phyloP scores from a whole-genome alignment of 2,113 vertebrate species.

The Nycticebus coucang region DNA sequence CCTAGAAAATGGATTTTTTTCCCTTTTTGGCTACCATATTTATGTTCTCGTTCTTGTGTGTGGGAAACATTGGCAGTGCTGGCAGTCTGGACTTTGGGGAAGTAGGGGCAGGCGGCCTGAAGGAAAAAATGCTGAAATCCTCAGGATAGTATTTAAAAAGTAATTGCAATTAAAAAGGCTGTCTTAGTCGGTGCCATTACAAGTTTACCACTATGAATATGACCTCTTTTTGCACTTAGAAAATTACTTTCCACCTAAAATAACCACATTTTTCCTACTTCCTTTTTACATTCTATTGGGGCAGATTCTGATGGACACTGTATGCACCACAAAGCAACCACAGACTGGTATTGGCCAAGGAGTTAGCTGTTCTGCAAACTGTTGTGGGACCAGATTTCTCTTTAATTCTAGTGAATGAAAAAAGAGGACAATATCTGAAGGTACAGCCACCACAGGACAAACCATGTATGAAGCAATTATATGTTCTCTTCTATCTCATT shows the following conservation, averaged over 20 bases:
- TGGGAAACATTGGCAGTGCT: background rate
- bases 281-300: background rate
- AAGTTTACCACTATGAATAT: background rate
- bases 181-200: background rate
- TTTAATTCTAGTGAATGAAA: background rate
- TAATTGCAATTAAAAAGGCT: background rate
- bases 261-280: background rate
- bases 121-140: background rate
- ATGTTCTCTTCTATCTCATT: background rate
- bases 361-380: background rate
- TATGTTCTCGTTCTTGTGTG: background rate
- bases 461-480: background rate
- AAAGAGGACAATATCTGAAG: background rate
- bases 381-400: background rate
- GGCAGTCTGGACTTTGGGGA: background rate
- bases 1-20: background rate
- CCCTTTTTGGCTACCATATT: background rate
- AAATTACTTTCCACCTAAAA: slow-evolving; percentile 22
- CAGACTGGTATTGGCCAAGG: background rate
- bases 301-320: background rate
- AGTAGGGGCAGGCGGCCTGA: background rate
- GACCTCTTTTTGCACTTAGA: background rate
- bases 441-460: background rate
- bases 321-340: background rate
- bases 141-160: background rate